Evolutionary conservation across 2,113 vertebrate genomes (phyloP).

Genomic region (Indri indri): DNA sequence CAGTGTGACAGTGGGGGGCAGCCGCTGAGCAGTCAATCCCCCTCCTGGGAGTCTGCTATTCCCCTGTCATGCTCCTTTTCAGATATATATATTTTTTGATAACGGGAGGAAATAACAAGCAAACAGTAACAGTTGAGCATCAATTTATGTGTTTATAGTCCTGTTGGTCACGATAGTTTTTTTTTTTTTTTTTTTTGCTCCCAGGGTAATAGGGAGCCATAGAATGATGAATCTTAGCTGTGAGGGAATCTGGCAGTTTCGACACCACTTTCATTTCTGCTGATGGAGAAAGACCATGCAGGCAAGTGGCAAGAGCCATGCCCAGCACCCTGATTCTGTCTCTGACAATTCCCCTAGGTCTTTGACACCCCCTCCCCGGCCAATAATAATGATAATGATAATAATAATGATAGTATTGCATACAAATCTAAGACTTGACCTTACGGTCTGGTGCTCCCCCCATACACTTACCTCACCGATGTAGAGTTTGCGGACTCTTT

Average conservation of each 20-base stretch:
- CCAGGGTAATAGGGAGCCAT: background rate
- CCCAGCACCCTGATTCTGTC: too few species aligned
- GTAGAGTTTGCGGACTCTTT: background rate
- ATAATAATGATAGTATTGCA: background rate
- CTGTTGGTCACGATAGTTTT: background rate
- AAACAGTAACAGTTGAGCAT: background rate
- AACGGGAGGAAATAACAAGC: background rate
- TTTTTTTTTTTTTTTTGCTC: background rate
- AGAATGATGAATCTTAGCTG: background rate
- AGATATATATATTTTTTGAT: background rate
- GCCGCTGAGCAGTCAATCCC: too few species aligned
- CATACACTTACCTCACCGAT: background rate
- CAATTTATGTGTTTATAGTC: background rate
- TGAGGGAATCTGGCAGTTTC: background rate
- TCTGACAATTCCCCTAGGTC: background rate
- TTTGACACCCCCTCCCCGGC: background rate
- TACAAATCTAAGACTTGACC: background rate
- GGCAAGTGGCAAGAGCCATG: background rate
- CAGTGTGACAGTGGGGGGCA: background rate
- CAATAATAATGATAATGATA: background rate
- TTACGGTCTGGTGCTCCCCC: background rate
- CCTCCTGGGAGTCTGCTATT: too few species aligned
- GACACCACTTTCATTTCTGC: background rate
- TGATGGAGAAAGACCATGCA: background rate
- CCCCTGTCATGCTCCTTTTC: background rate